Evolutionary conservation across 2,888 invertebrate genomes (phyloP).

Genomic region (Habroteleia sp.): DNA sequence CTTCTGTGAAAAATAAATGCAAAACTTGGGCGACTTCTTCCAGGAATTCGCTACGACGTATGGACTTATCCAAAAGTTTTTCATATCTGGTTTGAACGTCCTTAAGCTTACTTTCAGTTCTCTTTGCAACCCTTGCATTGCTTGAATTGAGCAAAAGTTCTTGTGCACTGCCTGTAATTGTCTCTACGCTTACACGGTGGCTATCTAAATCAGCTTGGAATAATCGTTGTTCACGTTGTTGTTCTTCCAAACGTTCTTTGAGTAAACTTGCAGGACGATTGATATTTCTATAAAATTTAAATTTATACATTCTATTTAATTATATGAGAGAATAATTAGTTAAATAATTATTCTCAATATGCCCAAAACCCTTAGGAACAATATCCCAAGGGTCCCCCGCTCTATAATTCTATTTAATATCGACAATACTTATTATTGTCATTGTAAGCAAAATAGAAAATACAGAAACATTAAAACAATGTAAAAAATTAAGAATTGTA

Average conservation of each 20-base stretch:
- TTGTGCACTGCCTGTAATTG: slow-evolving; percentile 89
- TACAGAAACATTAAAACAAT: no score
- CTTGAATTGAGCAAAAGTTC: slow-evolving; percentile 91
- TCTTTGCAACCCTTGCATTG: slow-evolving; percentile 93
- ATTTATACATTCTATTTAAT: no score
- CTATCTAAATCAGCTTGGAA: slow-evolving; percentile 92
- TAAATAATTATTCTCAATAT: no score
- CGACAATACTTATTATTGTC: no score
- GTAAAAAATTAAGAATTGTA: no score
- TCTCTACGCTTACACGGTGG: slow-evolving; percentile 92
- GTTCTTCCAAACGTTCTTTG: slow-evolving; percentile 93
- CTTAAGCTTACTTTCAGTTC: slow-evolving; percentile 93
- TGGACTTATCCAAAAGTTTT: slow-evolving; percentile 90
- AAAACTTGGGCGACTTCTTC: slow-evolving; percentile 88
- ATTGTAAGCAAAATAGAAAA: no score
- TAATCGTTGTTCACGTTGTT: slow-evolving; percentile 92
- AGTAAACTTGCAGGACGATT: slow-evolving; percentile 93
- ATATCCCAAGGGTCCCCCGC: no score
- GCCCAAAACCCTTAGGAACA: no score
- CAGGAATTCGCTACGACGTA: slow-evolving; percentile 90
- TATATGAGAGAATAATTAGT: no score
- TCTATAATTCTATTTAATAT: no score
- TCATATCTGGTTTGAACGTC: slow-evolving; percentile 93
- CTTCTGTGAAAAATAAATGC: slow-evolving; percentile 72
- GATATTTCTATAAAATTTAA: slow-evolving; percentile 82